These are phyloP conservation scores for Danio jaintianensis DNA, from an alignment of 2,797 vertebrate species.

Conservation along the genomic window DNA sequence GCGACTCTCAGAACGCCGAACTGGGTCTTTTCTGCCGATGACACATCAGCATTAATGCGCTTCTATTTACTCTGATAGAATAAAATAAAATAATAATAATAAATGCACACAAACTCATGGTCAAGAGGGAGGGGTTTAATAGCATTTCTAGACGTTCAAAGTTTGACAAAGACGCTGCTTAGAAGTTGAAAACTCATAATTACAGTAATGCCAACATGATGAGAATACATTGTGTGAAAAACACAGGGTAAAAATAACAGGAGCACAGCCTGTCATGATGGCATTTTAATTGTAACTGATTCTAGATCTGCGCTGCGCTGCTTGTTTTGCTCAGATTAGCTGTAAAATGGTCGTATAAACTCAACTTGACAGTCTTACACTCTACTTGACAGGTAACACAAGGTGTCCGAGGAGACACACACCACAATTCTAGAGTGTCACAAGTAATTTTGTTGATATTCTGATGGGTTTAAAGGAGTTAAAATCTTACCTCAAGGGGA, in stretches of 20 bases:
- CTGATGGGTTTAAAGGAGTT: conserved; percentile 68
- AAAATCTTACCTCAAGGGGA: no score
- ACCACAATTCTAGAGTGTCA: conserved; percentile 66
- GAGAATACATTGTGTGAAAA: not conserved
- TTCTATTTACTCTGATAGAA: not conserved
- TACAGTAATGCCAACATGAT: not conserved
- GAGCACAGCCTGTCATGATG: not conserved
- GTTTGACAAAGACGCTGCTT: not conserved
- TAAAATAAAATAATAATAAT: no score
- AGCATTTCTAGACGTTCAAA: not conserved
- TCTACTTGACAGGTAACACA: conserved; percentile 74
- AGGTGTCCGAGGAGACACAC: conserved; percentile 67
- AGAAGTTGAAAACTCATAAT: not conserved
- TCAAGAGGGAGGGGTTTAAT: not conserved
- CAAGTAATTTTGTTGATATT: conserved; percentile 82
- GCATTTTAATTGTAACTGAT: not conserved
- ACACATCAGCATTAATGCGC: not conserved
- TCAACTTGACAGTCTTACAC: conserved; percentile 73
- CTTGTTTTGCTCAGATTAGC: conserved; percentile 74
- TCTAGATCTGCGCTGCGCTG: conserved; percentile 29
- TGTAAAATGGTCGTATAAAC: conserved; percentile 73
- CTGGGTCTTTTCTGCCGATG: not conserved
- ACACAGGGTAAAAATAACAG: not conserved
- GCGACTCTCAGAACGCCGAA: not conserved
- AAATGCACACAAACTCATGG: not conserved